Base-by-base conservation (phyloP, 2,888 invertebrate genomes). In the Polydrusus tereticollis region DNA sequence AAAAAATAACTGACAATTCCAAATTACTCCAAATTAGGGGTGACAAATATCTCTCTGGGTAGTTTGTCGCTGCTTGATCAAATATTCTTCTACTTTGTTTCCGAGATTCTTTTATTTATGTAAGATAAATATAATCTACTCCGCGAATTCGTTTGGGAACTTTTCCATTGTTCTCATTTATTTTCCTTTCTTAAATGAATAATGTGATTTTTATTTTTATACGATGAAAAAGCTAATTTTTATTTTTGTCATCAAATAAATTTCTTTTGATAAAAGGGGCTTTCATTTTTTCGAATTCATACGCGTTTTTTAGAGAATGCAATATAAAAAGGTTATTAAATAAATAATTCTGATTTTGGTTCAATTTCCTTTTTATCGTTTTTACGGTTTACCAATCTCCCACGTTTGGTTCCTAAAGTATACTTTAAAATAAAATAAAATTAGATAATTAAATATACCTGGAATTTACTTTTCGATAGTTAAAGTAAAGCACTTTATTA, bases 81-180 rank as follows among this genome's bases (percentile, higher is more conserved):
- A 68, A 68, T 45, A 66, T 68, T 47, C 59, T 67, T 59, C 45
- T 41, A 38, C 67, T 59, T 67, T 68, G 18, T 60, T 50, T 38
- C 36, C 58, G 21, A 66, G 45, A 58, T 29, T 58, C 58, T 45
- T 29, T 58, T 66, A 66, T 58, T 66, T 20, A 21, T 66, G 66
- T 21, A 45, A 58, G 66, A 66, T 47, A 65, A 65, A 65, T 58
- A 66, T 33, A 58, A 58, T 55, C 65, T 38, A 38, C 38, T 65
- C 47, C 52, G 36, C 23, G 20, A 65, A 65, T 66, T 45, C 66
- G 33, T 41, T 33, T 26, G 66, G 16, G 47, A 66, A 58, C 21
- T 29, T 58, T 33, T 29, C 58, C 66, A 66, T 66, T 66, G 45
- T 57, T 58, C 58, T 58, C 45, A 58, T 58, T 45, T 43, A 26